Evolutionary conservation across 2,797 vertebrate species (phyloP).

Genomic region (Aulostomus chinensis): DNA sequence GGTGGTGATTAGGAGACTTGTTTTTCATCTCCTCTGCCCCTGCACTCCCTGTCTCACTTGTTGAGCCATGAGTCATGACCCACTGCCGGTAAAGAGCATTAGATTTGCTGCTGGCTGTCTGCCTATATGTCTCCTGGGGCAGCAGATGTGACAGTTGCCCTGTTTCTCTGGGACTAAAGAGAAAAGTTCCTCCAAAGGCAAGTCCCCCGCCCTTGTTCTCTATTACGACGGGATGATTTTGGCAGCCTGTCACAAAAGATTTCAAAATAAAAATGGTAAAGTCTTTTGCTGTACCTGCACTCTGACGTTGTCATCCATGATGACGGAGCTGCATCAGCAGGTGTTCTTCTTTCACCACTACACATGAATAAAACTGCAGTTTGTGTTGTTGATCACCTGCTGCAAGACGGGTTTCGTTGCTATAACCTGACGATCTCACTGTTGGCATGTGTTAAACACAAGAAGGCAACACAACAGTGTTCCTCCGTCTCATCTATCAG

Average conservation of each 20-base stretch:
- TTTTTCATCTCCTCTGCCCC: slow-evolving; percentile 10
- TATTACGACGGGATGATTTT: slow-evolving; percentile 6
- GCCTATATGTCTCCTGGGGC: slow-evolving; percentile 21
- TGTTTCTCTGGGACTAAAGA: slow-evolving; percentile 21
- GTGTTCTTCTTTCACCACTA: no score
- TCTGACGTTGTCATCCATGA: no score
- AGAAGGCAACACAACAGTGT: no score
- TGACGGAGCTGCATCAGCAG: no score
- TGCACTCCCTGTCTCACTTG: slow-evolving; percentile 5
- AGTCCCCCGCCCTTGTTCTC: slow-evolving; percentile 7
- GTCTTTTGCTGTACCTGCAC: no score
- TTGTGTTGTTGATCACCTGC: no score
- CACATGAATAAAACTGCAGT: no score
- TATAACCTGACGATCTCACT: no score
- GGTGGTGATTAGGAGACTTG: slow-evolving; percentile 4
- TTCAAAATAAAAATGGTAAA: slow-evolving; percentile 1
- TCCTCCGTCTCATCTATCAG: no score
- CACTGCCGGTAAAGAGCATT: slow-evolving; percentile 2
- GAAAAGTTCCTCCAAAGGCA: slow-evolving; percentile 30
- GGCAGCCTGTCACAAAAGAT: slow-evolving; percentile 17
- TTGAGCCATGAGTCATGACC: slow-evolving; percentile 16
- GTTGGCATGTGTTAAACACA: no score
- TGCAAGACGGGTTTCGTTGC: no score
- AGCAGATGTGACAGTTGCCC: slow-evolving; percentile 2
- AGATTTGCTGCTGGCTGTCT: slow-evolving; percentile 19